A percentile compares a stretch with the other conserved stretches of the same genome.
phyloP scores from a whole-genome alignment of 2,888 invertebrate genomes.

The Trisateles emortualis region DNA sequence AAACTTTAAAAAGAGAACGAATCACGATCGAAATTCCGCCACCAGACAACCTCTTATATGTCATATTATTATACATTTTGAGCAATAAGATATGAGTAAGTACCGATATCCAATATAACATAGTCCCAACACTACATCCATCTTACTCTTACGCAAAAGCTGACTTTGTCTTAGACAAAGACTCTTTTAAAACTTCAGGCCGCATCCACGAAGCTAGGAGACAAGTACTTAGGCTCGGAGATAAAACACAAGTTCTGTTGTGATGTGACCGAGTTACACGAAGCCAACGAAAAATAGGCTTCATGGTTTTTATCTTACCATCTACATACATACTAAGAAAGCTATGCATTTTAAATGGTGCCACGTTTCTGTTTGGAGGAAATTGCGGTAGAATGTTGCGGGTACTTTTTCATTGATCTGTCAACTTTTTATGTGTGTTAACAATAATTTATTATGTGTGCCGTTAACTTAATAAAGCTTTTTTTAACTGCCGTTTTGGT shows the following conservation, averaged over 20 bases:
- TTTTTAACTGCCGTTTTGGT: too few relatives aligned
- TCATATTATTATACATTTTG: too few relatives aligned
- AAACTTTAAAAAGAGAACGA: too few relatives aligned
- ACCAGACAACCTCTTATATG: too few relatives aligned
- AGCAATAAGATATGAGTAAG: too few relatives aligned
- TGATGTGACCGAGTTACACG: constrained; percentile 58
- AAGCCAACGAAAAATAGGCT: constrained; percentile 38
- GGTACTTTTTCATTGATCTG: not conserved
- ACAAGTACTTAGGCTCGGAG: constrained; percentile 28
- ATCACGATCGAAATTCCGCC: too few relatives aligned
- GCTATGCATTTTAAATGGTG: constrained; percentile 32
- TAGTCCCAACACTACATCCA: not conserved
- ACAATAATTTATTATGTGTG: too few relatives aligned
- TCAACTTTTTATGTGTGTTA: not conserved
- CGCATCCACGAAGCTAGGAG: constrained; percentile 35
- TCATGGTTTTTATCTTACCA: constrained; percentile 34
- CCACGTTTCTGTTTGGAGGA: constrained; percentile 8
- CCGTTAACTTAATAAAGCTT: too few relatives aligned
- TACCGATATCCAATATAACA: not conserved
- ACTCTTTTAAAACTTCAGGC: constrained; percentile 35
- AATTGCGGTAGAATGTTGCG: not conserved
- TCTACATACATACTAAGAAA: constrained; percentile 30
- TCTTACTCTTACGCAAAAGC: constrained; percentile 16
- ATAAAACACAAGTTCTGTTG: constrained; percentile 51
- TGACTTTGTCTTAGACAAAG: constrained; percentile 32